phyloP scores from a whole-genome alignment of 64 coral and sea anemone genomes.

The Dendronephthya gigantea region DNA sequence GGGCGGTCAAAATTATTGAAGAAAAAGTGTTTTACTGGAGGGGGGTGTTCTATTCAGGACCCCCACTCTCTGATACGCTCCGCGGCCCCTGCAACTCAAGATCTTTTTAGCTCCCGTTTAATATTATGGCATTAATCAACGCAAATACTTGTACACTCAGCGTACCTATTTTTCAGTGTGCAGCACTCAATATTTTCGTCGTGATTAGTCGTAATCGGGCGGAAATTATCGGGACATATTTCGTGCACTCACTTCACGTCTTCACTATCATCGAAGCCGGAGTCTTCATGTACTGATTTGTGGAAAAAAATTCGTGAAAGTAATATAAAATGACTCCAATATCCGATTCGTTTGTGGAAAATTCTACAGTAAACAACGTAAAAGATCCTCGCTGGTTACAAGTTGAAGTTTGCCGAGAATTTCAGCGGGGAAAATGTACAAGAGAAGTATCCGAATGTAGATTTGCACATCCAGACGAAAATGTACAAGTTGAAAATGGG shows the following conservation, averaged over 20 bases:
- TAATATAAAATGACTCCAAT: background rate
- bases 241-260: background rate
- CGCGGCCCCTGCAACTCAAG: too few species aligned
- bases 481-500: slow-evolving; percentile 90
- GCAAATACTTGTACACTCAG: too few species aligned
- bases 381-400: slow-evolving; percentile 98
- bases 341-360: background rate
- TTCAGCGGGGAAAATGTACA: slow-evolving; percentile 96
- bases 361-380: background rate
- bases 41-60: too few species aligned
- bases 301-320: background rate
- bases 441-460: slow-evolving; percentile 88
- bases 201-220: background rate
- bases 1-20: too few species aligned
- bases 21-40: too few species aligned
- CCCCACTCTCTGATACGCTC: too few species aligned
- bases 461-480: slow-evolving; percentile 92
- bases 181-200: too few species aligned
- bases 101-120: too few species aligned
- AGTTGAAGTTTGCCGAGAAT: slow-evolving; percentile 98
- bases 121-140: too few species aligned
- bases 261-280: background rate
- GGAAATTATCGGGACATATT: background rate
- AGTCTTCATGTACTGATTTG: background rate
- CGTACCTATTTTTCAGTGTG: too few species aligned